These are phyloP conservation scores for Chrysemys picta DNA, from an alignment of 2,113 vertebrate genomes.

Conservation along the genomic window DNA sequence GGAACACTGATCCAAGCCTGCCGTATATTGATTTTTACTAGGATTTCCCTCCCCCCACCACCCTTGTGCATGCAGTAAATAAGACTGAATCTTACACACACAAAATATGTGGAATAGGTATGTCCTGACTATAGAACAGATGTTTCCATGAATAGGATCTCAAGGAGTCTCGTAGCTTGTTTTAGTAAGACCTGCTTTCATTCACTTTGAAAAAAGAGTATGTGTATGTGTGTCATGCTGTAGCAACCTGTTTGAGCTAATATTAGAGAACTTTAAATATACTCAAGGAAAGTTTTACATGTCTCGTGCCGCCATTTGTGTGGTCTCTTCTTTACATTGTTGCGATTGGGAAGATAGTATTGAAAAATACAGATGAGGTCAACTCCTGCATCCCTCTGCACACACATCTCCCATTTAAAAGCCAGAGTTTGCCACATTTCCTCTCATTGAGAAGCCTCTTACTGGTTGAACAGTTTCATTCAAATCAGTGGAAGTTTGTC, in stretches of 20 bases:
- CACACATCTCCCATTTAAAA: not conserved
- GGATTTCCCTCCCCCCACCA: not conserved
- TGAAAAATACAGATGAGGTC: not conserved
- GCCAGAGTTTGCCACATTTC: not conserved
- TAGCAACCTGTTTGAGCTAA: constrained; percentile 28
- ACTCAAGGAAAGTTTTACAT: not conserved
- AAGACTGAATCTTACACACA: constrained; percentile 11
- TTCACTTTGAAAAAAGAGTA: constrained; percentile 22
- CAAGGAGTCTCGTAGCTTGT: constrained; percentile 44
- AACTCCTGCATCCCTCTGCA: rapidly evolving
- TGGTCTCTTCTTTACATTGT: not conserved
- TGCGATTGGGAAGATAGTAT: not conserved
- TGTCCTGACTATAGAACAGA: constrained; percentile 49
- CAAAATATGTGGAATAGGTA: not conserved
- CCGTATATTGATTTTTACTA: not conserved
- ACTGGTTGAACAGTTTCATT: not conserved
- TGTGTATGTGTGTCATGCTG: not conserved
- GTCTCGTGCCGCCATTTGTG: not conserved
- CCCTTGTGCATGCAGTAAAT: constrained; percentile 26
- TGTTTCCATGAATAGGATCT: constrained; percentile 48
- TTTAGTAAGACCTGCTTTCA: constrained; percentile 42
- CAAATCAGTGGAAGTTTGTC: not conserved
- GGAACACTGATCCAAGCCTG: not conserved
- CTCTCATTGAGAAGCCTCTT: not conserved
- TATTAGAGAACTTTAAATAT: constrained; percentile 4